Evolutionary conservation across 2,797 vertebrate species (phyloP), one percentile per base, ranked within the genome.

Genomic region (Phrynocephalus guinanensis): DNA sequence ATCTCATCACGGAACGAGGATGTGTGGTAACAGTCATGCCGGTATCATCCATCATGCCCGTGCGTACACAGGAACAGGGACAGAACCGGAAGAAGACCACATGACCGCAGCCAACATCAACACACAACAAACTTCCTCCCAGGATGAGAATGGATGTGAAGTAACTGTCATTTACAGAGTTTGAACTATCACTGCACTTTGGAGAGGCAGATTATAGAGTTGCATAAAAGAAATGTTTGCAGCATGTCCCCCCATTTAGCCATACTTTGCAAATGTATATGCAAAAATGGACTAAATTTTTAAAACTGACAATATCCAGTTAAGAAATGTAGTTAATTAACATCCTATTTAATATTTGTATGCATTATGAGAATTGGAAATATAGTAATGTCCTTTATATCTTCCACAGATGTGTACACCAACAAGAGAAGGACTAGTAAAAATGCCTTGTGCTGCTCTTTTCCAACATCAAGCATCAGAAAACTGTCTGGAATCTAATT

Each of bases 391-490:
- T 38, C 52, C 26, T 60, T 3, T 44, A 83, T 2, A n/a, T 2
- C 68, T 87, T 30, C 52, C 18, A 11, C 33, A 63, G 66, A 78
- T n/a, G 24, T 72, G 16, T n/a, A 71, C n/a, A 70, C 56, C 7
- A 83, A 50, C 60, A 20, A 63, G 60, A 63, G 60, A 63, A 79
- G 75, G n/a, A 73, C 44, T 13, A 68, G 56, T 77, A 33, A 79
- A 79, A 38, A 82, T 75, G 48, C 73, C 73, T 85, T 77, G 11
- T 86, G 33, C 22, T 77, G 2, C 56, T 88, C 3, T 75, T 88
- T 63, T 0, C 0, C 79, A 87, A 88, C 24, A 70, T 20, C 67
- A 75, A 1, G 87, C 92, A 84, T 91, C 76, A 66, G 90, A 81
- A 91, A 84, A 80, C 66, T 75, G 13, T n/a, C 73, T n/a, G 79